Evolutionary conservation across 2,113 vertebrate species (phyloP).

Genomic region (Catharus minimus): DNA sequence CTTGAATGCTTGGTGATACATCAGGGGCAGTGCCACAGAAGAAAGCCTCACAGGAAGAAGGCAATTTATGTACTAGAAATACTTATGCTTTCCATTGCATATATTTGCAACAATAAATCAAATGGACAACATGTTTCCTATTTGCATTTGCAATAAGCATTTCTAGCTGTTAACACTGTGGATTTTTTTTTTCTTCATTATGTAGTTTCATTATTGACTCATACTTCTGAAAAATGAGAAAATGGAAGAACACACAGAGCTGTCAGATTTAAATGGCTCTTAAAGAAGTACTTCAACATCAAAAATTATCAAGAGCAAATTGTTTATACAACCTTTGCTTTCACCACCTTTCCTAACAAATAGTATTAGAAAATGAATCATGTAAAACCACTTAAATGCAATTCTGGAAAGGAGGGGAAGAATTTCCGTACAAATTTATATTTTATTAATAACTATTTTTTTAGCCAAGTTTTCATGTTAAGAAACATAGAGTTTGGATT

Average conservation of each 20-base stretch:
- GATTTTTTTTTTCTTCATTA: conserved; percentile 18
- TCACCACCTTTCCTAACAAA: background rate
- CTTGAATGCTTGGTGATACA: conserved; percentile 2
- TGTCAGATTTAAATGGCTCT: conserved; percentile 39
- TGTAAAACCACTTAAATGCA: background rate
- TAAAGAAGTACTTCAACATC: conserved; percentile 30
- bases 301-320: conserved; percentile 41
- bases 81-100: conserved; percentile 48
- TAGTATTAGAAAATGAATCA: conserved; percentile 20
- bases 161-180: conserved; percentile 35
- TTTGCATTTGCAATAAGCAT: conserved; percentile 36
- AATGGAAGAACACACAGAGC: conserved; percentile 44
- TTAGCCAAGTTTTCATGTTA: background rate
- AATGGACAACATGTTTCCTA: conserved; percentile 38
- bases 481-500: background rate
- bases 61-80: conserved; percentile 43
- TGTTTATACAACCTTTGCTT: conserved; percentile 25
- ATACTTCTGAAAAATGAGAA: conserved; percentile 46
- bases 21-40: background rate
- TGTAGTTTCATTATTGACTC: conserved; percentile 44
- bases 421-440: background rate
- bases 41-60: conserved; percentile 29
- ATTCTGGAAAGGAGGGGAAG: background rate
- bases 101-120: conserved; percentile 61
- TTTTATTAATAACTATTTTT: background rate